Conservation (phyloP, 2,113 vertebrate genomes). For the Rafetus swinhoei region DNA sequence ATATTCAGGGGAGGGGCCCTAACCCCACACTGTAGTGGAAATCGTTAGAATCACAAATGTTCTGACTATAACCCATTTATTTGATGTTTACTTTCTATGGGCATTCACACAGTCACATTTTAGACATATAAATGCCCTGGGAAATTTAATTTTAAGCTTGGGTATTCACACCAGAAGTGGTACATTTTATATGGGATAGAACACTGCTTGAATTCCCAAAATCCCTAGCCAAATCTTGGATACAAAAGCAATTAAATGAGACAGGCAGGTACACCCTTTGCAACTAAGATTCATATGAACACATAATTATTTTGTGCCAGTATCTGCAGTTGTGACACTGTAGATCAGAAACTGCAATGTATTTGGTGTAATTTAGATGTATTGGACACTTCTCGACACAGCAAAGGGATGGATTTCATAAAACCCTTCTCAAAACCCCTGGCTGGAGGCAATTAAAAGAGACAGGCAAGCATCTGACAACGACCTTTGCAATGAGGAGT, state of each 20-base stretch:
- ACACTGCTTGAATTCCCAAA: constrained; percentile 13
- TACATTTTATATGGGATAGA: not conserved
- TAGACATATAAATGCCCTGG: not conserved
- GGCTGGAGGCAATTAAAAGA: not conserved
- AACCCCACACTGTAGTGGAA: not conserved
- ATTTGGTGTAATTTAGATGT: not conserved
- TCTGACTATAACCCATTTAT: not conserved
- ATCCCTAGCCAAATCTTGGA: not conserved
- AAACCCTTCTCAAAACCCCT: not conserved
- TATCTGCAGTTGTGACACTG: not conserved
- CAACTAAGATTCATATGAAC: not conserved
- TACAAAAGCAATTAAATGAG: not conserved
- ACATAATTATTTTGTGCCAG: not conserved
- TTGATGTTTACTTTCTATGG: not conserved
- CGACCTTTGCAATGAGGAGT: not conserved
- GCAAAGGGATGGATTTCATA: not conserved
- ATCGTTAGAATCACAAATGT: not conserved
- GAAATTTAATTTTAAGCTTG: constrained; percentile 16
- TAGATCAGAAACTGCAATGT: not conserved
- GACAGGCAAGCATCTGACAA: not conserved
- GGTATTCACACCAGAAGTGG: not conserved
- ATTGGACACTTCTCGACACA: not conserved
- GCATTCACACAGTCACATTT: not conserved
- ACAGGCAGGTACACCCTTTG: fast-evolving
- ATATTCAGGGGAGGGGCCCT: not conserved